phyloP scores from a whole-genome alignment of 2,888 invertebrate genomes.

The Ariolimax columbianus region DNA sequence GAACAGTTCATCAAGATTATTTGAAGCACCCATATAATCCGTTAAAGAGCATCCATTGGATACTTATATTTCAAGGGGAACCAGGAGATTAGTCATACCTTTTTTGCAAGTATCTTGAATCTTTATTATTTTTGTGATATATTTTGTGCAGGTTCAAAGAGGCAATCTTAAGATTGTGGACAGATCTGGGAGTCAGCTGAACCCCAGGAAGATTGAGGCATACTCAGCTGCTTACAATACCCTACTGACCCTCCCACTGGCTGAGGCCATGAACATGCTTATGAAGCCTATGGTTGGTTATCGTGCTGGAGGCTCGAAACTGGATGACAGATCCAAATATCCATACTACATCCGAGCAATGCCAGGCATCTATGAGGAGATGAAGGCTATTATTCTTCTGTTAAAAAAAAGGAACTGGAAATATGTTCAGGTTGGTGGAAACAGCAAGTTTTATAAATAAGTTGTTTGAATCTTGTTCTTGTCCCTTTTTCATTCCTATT shows the following conservation, averaged over 20 bases:
- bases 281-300: constrained; percentile 79
- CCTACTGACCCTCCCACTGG: constrained; percentile 62
- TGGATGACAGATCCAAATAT: constrained; percentile 56
- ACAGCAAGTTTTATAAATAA: too few relatives aligned
- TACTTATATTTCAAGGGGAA: too few relatives aligned
- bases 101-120: too few relatives aligned
- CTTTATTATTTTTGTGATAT: constrained; percentile 5
- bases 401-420: constrained; percentile 77
- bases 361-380: constrained; percentile 59
- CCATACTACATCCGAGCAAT: constrained; percentile 64
- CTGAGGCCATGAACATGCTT: constrained; percentile 81
- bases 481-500: too few relatives aligned
- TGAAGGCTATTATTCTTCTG: constrained; percentile 74
- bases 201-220: constrained; percentile 67
- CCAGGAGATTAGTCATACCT: too few relatives aligned
- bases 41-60: too few relatives aligned
- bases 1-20: too few relatives aligned
- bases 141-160: constrained; percentile 61
- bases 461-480: too few relatives aligned
- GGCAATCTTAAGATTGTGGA: constrained; percentile 60
- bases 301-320: constrained; percentile 59
- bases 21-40: too few relatives aligned
- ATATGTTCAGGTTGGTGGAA: constrained; percentile 73
- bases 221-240: constrained; percentile 66
- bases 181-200: constrained; percentile 57